These are phyloP conservation scores for Illadopsis cleaveri DNA, from an alignment of 2,113 vertebrate species.

Conservation along the genomic window DNA sequence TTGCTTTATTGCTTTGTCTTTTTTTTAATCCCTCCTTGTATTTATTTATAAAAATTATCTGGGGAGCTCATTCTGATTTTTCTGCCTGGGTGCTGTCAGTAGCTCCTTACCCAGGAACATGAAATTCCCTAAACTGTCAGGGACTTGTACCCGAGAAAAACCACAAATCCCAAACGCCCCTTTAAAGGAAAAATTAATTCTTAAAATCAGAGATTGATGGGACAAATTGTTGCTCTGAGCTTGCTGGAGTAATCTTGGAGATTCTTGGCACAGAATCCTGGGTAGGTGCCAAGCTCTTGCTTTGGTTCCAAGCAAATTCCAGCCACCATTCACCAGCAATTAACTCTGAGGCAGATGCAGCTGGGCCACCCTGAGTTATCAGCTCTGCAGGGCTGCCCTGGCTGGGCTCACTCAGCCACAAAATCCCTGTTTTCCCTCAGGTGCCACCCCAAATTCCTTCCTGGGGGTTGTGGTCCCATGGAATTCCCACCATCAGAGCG, in stretches of 20 bases:
- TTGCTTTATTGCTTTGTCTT: not conserved
- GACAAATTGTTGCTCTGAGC: not conserved
- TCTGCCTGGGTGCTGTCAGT: not conserved
- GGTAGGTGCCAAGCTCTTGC: not conserved
- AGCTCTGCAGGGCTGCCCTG: not conserved
- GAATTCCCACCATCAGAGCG: not conserved
- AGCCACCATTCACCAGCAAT: not conserved
- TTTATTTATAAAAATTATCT: not conserved
- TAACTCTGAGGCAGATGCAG: not conserved
- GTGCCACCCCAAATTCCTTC: not conserved
- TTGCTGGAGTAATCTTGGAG: not conserved
- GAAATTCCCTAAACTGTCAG: not conserved
- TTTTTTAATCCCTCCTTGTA: not conserved
- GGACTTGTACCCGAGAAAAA: not conserved
- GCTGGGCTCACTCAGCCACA: accelerated
- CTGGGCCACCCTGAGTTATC: not conserved
- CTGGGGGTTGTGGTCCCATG: accelerated
- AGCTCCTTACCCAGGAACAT: not conserved
- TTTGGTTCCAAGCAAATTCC: not conserved
- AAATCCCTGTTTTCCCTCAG: not conserved
- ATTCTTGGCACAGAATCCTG: not conserved
- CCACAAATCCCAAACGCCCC: not conserved
- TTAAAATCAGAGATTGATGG: not conserved
- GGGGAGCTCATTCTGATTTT: not conserved
- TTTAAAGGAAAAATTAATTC: not conserved